A percentile compares a stretch with the other conserved stretches of the same genome.
Conservation (phyloP, 2,113 vertebrate genomes). For the Eurystomus gularis region DNA sequence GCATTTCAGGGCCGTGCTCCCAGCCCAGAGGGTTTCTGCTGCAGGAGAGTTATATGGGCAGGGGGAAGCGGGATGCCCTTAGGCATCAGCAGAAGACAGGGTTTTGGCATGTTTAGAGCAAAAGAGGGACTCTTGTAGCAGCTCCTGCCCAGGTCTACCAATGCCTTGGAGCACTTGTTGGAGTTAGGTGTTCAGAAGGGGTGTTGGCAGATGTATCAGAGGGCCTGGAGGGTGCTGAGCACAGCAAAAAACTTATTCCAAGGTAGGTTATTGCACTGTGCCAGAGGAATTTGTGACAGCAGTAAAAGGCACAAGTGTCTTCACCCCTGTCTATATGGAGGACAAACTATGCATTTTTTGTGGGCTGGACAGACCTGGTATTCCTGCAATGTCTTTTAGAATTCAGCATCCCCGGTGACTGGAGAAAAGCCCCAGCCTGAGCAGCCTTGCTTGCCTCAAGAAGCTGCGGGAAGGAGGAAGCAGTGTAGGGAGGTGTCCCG, state of each 20-base stretch:
- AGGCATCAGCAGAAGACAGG: background rate
- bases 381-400: background rate
- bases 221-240: background rate
- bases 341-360: conserved; percentile 2
- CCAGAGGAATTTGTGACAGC: conserved; percentile 9
- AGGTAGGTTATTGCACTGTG: background rate
- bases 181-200: background rate
- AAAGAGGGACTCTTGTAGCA: background rate
- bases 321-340: background rate
- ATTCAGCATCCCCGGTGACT: background rate
- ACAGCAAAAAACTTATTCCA: background rate
- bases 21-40: background rate
- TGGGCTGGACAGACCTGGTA: background rate
- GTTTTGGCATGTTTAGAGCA: background rate
- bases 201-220: background rate
- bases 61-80: background rate
- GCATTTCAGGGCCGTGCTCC: background rate
- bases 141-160: accelerated
- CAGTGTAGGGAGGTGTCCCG: background rate
- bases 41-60: background rate
- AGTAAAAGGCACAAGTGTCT: background rate
- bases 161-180: background rate
- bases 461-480: background rate
- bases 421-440: background rate
- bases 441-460: background rate